Percentiles rank a stretch among this genome's conserved stretches.
Evolutionary conservation across 2,113 vertebrate species (phyloP).

Genomic region (Chitala chitala): DNA sequence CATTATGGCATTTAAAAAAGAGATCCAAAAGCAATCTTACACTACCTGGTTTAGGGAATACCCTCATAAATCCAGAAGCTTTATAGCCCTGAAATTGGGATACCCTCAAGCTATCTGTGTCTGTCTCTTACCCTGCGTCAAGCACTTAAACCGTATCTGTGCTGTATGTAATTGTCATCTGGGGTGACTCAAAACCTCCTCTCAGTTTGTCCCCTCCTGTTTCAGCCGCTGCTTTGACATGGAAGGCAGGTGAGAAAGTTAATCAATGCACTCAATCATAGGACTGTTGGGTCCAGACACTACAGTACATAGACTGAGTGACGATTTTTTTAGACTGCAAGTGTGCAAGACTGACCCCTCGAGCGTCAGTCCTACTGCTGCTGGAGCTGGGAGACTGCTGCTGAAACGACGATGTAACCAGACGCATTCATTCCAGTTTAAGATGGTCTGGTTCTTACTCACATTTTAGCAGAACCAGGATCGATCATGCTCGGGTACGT

Average conservation of each 20-base stretch:
- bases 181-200: background rate
- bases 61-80: no score
- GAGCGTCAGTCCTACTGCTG: background rate
- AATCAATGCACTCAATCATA: background rate
- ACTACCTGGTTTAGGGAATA: no score
- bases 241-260: background rate
- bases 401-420: background rate
- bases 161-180: background rate
- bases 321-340: no score
- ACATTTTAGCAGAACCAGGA: conserved; percentile 38
- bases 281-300: background rate
- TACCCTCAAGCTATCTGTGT: no score
- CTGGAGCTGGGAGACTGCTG: background rate
- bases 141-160: no score
- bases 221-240: background rate
- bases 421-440: no score
- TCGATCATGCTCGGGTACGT: conserved; percentile 32
- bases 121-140: no score
- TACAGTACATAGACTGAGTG: no score
- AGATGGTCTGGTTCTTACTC: background rate
- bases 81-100: no score
- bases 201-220: background rate
- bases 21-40: no score
- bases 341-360: background rate
- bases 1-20: no score